Base-by-base conservation (phyloP, 2,888 invertebrate genomes). In the Liodrosophila aerea region DNA sequence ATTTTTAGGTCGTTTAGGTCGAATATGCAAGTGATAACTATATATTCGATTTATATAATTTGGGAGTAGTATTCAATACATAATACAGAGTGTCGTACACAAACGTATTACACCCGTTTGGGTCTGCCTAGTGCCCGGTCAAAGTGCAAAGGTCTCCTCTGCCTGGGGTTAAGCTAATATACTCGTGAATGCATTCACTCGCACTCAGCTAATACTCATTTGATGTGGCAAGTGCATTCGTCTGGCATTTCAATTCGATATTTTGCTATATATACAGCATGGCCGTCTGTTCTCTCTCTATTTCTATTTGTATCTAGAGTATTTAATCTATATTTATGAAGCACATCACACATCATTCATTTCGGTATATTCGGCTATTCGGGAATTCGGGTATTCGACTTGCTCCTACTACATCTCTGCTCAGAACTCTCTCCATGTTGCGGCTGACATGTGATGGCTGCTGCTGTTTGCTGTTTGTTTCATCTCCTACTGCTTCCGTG, bases 251-350 rank as follows among this genome's bases (percentile, higher is more conserved):
- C 47, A 43, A 47, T 60, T 57, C 22, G 22, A 22, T 22, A 22
- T 5, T 22, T 22, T 2, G 22, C 22, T 5, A 22, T n/a, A n/a
- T n/a, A n/a, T n/a, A n/a, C n/a, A n/a, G n/a, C n/a, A 22, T 4
- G 58, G 34, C 16, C 31, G 45, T 15, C 5, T 13, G 30, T 9
- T 2, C 11, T 7, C 15, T 30, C n/a, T 41, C 34, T 12, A 44
- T 8, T 13, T 11, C n/a, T 11, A 36, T 18, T n/a, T 31, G 15
- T 33, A 46, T 51, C 31, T 31, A 9, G 27, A 43, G 66, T 36
- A 67, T 60, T 77, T 78, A 66, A 83, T 76, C 84, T 67, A 83
- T 80, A 76, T 76, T 83, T 76, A 80, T 76, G 73, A 76, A 83
- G 64, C n/a, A 33, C 36, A n/a, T n/a, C n/a, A n/a, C 43, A 7